Base-by-base conservation (phyloP, 2,797 vertebrate species). In the Otolemur crassicaudatus region DNA sequence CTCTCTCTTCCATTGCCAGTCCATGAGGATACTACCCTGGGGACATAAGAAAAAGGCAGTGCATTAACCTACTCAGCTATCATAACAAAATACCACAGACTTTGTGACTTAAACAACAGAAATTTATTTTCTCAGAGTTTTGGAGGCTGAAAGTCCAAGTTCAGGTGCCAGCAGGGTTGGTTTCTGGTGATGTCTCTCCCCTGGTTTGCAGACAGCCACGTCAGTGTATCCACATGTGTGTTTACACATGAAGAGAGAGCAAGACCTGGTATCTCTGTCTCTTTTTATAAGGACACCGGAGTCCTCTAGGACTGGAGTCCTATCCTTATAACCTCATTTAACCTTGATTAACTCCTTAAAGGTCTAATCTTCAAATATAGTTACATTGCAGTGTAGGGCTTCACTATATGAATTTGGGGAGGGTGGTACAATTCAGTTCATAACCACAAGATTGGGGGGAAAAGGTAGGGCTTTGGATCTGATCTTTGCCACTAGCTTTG, bases 401-500 rank as follows among this genome's bases (percentile, higher is more conserved):
- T 65, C 49, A 85, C 46, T 58, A 82, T 29, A 80, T 27, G 43
- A 43, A 91, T 77, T 19, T 40, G 31, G 19, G 27, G 25, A 90
- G 16, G 16, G 16, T 25, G 25, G 27, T 53, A 70, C 27, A 89
- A 63, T 91, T 91, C 37, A 91, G 31, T 86, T 37, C 29, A 58
- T 53, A 85, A 29, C 7, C 19, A 14, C 72, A 75, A 25, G 12
- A 14, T 27, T 79, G 34, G 12, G 25, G 37, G 58, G 83, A 67
- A 81, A 86, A 88, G 16, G 46, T 3, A 94, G 7, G 7, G 70
- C 6, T 5, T 97, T 80, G 61, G 31, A 80, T 20, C 53, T 83
- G 27, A 87, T 91, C 70, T 89, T 82, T 73, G 63, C 46, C 70
- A 76, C 43, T 63, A 60, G 46, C 58, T 94, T 92, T 85, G 40